Conservation (phyloP, 37 sponge, comb jelly and placozoan genomes). For the Eunapius fragilis region DNA sequence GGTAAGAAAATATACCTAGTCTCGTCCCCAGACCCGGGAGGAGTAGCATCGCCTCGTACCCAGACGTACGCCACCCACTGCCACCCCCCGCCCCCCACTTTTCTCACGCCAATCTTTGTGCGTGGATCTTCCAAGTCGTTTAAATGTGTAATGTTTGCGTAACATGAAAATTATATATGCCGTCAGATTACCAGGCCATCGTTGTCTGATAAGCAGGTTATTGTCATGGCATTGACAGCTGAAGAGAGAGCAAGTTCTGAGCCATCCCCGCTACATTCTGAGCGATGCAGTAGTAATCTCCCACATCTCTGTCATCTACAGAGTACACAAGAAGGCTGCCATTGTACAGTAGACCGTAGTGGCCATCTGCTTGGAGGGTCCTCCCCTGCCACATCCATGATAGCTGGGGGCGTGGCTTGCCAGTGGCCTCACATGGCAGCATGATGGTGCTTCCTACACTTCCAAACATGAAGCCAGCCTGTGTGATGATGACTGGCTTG, state of each 20-base stretch:
- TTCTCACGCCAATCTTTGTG: too few relatives aligned
- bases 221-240: too few relatives aligned
- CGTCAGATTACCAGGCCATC: too few relatives aligned
- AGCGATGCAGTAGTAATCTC: conserved; percentile 32
- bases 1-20: too few relatives aligned
- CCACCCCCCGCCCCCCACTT: too few relatives aligned
- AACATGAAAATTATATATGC: too few relatives aligned
- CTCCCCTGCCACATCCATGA: background rate
- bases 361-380: background rate
- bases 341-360: background rate
- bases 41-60: too few relatives aligned
- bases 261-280: background rate
- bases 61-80: too few relatives aligned
- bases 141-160: too few relatives aligned
- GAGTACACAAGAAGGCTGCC: conserved; percentile 19
- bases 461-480: background rate
- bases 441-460: background rate
- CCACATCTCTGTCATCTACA: background rate
- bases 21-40: too few relatives aligned
- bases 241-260: background rate
- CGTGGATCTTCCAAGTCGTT: too few relatives aligned
- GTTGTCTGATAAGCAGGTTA: too few relatives aligned
- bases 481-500: background rate
- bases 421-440: background rate
- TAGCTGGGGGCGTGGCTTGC: background rate